These are phyloP conservation scores for Coenobita brevimanus DNA, from an alignment of 1,140 invertebrate genomes.

Conservation along the genomic window DNA sequence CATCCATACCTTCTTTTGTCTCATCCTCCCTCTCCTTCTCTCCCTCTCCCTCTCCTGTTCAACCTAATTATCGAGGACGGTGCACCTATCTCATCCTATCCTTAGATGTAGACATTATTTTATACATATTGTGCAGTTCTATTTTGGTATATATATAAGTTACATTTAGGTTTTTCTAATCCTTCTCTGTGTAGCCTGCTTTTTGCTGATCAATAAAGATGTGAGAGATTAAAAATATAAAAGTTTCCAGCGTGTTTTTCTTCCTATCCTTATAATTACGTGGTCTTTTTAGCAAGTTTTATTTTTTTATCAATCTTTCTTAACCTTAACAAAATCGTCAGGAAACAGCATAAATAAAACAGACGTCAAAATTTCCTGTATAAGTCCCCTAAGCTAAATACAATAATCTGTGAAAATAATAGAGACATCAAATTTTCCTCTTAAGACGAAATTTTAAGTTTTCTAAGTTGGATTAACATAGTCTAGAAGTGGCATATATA, in stretches of 20 bases:
- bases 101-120: slow-evolving; percentile 63
- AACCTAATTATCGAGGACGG: slow-evolving; percentile 41
- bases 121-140: slow-evolving; percentile 68
- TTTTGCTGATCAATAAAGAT: slow-evolving; percentile 65
- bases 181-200: slow-evolving; percentile 65
- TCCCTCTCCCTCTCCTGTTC: slow-evolving; percentile 28
- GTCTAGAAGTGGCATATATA: no score
- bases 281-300: no score
- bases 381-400: no score
- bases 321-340: no score
- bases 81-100: slow-evolving; percentile 45
- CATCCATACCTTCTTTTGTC: neutral
- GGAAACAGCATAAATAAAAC: no score
- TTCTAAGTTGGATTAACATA: no score
- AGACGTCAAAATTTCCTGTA: no score
- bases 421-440: no score
- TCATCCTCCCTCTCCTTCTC: no score
- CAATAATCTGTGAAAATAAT: no score
- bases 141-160: slow-evolving; percentile 69
- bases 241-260: neutral
- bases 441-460: no score
- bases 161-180: slow-evolving; percentile 68
- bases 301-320: neutral
- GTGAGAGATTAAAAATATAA: slow-evolving; percentile 61
- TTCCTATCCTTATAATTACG: neutral